Percentiles rank a stretch among this genome's conserved stretches.
phyloP scores from a whole-genome alignment of 2,113 vertebrate genomes.

The Syrmaticus mikado region DNA sequence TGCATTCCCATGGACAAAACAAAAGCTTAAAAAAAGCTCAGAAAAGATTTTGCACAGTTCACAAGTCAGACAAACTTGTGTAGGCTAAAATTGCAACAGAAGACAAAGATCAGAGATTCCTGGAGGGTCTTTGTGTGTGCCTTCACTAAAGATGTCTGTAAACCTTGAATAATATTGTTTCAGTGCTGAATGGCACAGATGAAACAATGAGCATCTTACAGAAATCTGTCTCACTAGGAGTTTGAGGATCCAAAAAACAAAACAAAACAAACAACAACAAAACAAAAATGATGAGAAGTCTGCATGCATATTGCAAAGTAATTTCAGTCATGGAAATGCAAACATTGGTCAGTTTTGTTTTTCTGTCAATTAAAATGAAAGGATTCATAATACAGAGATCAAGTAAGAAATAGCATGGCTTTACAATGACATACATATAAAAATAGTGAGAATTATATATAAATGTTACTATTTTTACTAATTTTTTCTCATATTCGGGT shows the following conservation, averaged over 20 bases:
- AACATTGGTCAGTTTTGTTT: conserved; percentile 7
- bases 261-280: no score
- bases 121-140: background rate
- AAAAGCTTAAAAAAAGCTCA: conserved; percentile 57
- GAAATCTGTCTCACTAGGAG: background rate
- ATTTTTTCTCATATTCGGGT: background rate
- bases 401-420: background rate
- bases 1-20: conserved; percentile 59
- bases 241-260: conserved; percentile 16
- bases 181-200: background rate
- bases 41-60: conserved; percentile 58
- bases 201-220: background rate
- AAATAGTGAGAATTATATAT: background rate
- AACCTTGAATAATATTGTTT: background rate
- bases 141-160: background rate
- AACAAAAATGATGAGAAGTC: conserved; percentile 19
- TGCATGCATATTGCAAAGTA: conserved; percentile 20
- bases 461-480: background rate
- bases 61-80: conserved; percentile 19
- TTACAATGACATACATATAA: background rate
- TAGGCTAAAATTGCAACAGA: conserved; percentile 4
- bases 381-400: background rate
- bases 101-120: conserved; percentile 48
- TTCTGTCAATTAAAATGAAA: background rate
- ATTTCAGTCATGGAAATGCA: conserved; percentile 51